These are phyloP conservation scores for Salmo trutta DNA, from an alignment of 2,797 vertebrate genomes.

Conservation along the genomic window DNA sequence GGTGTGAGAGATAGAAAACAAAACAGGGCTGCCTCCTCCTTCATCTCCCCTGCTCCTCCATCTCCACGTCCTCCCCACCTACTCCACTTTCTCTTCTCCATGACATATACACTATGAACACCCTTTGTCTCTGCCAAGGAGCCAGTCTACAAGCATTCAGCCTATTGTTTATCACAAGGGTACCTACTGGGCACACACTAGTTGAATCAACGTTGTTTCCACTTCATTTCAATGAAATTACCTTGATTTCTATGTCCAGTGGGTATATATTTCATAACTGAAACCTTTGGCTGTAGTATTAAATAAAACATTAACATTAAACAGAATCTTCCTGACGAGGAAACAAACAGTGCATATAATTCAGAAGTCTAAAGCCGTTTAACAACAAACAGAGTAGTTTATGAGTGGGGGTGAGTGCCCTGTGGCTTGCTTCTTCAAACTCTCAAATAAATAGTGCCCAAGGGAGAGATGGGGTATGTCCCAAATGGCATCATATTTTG, in stretches of 20 bases:
- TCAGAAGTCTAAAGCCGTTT: background rate
- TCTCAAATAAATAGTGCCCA: slow-evolving; percentile 6
- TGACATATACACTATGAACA: slow-evolving; percentile 12
- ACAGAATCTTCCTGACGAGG: background rate
- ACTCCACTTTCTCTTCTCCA: slow-evolving; percentile 5
- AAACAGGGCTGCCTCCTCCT: background rate
- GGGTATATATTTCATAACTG: slow-evolving; percentile 19
- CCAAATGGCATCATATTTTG: background rate
- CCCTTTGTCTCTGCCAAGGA: slow-evolving; percentile 17
- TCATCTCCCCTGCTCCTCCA: background rate
- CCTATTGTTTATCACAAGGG: background rate
- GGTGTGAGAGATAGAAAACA: slow-evolving; percentile 28
- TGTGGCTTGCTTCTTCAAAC: slow-evolving; percentile 20
- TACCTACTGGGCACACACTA: no score
- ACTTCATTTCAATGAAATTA: no score
- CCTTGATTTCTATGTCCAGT: no score
- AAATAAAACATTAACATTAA: slow-evolving; percentile 32
- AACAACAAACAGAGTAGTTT: background rate
- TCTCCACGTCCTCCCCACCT: background rate
- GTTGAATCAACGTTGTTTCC: no score
- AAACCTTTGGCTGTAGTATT: slow-evolving; percentile 1
- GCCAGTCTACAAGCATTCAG: slow-evolving; percentile 17
- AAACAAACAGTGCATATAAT: background rate
- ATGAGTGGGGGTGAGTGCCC: background rate
- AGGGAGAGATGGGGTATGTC: background rate